Base-by-base conservation (phyloP, 1,140 invertebrate species). In the Chlorops oryzae region DNA sequence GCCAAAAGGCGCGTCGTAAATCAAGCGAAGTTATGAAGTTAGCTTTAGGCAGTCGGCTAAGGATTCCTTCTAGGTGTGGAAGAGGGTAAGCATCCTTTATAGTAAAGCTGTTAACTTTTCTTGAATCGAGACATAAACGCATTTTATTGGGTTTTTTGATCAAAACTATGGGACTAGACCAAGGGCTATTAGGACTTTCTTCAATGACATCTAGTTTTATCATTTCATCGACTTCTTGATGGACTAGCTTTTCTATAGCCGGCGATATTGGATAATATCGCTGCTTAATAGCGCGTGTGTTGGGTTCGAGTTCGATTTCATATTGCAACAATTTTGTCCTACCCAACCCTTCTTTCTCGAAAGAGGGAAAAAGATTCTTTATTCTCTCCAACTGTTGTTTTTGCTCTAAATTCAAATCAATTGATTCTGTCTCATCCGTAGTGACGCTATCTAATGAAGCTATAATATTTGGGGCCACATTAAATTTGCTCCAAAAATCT, bases 221-320 rank as follows among this genome's bases (percentile, higher is more conserved):
- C 52, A 57, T 57, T 2, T 48, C 27, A 40, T 54, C 48, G 13
- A 57, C 27, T 42, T 57, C 45, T 0, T 4, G 12, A 27, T 37
- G 55, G 18, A 52, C 27, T 15, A 55, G 25, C 21, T 52, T 55
- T 43, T 57, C 39, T n/a, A 49, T 52, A 18, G 55, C 49, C 7
- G 52, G 49, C 2, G 49, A 50, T 9, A 57, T 21, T 3, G 52
- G 52, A 32, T 46, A 51, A 34, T 51, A 51, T 45, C 48, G 21
- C 24, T 57, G 56, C 15, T 28, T 34, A 3, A 39, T 15, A 9
- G 37, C n/a, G n/a, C n/a, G n/a, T n/a, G n/a, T n/a, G n/a, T n/a
- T n/a, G n/a, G n/a, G n/a, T n/a, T n/a, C n/a, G n/a, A n/a, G n/a
- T n/a, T n/a, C n/a, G n/a, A n/a, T n/a, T n/a, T n/a, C n/a, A n/a